Percentiles rank a stretch among this genome's conserved stretches.
Evolutionary conservation across 2,888 invertebrate species (phyloP).

Genomic region (Yponomeuta plumbellus): DNA sequence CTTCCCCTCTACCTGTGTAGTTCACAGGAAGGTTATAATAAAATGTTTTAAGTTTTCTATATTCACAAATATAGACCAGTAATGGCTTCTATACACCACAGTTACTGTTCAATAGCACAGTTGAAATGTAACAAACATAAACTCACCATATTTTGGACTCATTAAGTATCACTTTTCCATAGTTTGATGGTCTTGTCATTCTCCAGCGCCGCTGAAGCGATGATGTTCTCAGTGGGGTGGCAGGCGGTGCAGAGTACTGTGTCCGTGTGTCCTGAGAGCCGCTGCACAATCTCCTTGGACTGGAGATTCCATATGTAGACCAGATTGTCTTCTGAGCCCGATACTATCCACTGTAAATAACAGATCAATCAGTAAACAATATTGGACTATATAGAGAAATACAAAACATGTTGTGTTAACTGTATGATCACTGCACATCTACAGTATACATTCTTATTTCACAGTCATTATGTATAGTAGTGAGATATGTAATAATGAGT

Average conservation of each 20-base stretch:
- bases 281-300: conserved; percentile 99
- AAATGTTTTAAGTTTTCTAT: no score
- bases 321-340: conserved; percentile 99
- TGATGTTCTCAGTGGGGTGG: conserved; percentile 99
- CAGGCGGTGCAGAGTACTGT: conserved; percentile 97
- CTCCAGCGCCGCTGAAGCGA: conserved; percentile 98
- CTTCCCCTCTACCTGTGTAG: no score
- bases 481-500: no score
- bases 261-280: conserved; percentile 97
- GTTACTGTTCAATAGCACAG: neutral
- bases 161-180: conserved; percentile 97
- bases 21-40: no score
- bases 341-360: conserved; percentile 95
- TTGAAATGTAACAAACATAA: neutral
- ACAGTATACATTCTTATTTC: no score
- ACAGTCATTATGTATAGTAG: no score
- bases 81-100: neutral
- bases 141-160: neutral
- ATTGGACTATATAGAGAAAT: no score
- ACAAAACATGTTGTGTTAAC: no score
- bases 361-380: neutral
- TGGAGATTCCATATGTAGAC: conserved; percentile 99
- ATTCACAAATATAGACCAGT: no score
- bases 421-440: no score
- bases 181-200: conserved; percentile 99